Percentiles rank a stretch among this genome's conserved stretches.
Evolutionary conservation across 1,140 invertebrate species (phyloP).

Genomic region (Steinernema khuongi): DNA sequence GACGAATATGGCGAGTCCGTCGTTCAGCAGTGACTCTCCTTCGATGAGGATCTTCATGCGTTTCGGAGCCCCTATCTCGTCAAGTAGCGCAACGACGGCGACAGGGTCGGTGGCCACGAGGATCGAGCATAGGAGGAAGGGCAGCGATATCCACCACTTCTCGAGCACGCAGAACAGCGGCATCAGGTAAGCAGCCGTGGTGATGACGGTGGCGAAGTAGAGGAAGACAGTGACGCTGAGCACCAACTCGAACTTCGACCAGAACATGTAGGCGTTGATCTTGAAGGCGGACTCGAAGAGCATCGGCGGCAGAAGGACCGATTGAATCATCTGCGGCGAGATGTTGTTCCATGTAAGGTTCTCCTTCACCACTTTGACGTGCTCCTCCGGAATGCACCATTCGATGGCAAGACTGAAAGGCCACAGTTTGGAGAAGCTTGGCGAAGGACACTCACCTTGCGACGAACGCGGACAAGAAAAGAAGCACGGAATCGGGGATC

Average conservation of each 20-base stretch:
- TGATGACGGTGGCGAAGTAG: constrained; percentile 19
- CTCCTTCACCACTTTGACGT: background rate
- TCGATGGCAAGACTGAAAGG: constrained; percentile 17
- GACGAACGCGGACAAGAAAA: constrained; percentile 12
- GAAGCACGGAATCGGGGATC: constrained; percentile 13
- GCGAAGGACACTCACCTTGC: background rate
- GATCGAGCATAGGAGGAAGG: constrained; percentile 59
- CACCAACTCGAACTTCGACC: constrained; percentile 57
- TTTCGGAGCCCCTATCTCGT: constrained; percentile 58
- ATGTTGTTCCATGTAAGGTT: constrained; percentile 33
- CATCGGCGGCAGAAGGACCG: constrained; percentile 59
- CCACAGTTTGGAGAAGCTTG: background rate
- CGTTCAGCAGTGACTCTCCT: constrained; percentile 60
- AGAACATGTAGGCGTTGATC: constrained; percentile 59
- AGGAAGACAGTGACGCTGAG: constrained; percentile 52
- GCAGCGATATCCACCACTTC: constrained; percentile 43
- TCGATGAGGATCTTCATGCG: constrained; percentile 58
- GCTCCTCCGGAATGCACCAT: background rate
- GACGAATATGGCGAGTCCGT: constrained; percentile 59
- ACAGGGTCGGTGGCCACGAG: constrained; percentile 61
- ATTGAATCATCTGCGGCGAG: constrained; percentile 58
- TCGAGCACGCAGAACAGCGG: constrained; percentile 44
- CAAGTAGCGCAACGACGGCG: constrained; percentile 59
- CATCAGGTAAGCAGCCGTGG: background rate
- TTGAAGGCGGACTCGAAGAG: constrained; percentile 61